Percentiles rank a stretch among this genome's conserved stretches.
Evolutionary conservation across 2,113 vertebrate species (phyloP).

Genomic region (human): GRCh38 chr16:51493501-51494000

Average conservation of each 20-base stretch:
- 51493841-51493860: neutral
- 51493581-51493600: slow-evolving; percentile 48
- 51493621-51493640: neutral
- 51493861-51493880: accelerated
- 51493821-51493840: too few relatives aligned
- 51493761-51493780: accelerated
- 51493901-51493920: neutral
- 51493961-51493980: neutral
- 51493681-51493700: neutral
- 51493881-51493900: neutral
- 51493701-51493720: neutral
- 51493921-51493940: neutral
- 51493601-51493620: slow-evolving; percentile 48
- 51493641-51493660: neutral
- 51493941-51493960: too few relatives aligned
- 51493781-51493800: neutral
- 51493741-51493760: accelerated
- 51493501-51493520: slow-evolving; percentile 36
- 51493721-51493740: neutral
- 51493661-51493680: neutral
- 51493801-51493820: neutral
- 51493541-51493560: neutral
- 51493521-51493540: slow-evolving; percentile 71
- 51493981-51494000: neutral
- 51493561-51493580: slow-evolving; percentile 56